Evolutionary conservation across 2,888 invertebrate genomes (phyloP).

Genomic region (Diplolepis rosae): DNA sequence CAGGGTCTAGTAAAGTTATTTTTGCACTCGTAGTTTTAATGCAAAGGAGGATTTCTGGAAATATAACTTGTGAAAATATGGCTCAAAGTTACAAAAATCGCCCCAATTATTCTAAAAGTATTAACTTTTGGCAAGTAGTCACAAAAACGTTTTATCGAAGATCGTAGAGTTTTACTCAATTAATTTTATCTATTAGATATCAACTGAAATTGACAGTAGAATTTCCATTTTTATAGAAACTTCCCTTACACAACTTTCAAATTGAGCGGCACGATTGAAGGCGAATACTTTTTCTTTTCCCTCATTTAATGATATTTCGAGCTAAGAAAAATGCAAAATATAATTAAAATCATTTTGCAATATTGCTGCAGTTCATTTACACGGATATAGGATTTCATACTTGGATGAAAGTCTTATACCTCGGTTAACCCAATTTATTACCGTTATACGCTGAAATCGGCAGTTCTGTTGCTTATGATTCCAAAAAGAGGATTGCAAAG

Average conservation of each 20-base stretch:
- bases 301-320: background rate
- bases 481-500: background rate
- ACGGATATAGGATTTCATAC: background rate
- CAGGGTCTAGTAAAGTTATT: no score
- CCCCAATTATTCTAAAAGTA: no score
- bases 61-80: no score
- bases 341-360: background rate
- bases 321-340: background rate
- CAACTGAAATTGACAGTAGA: background rate
- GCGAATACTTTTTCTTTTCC: background rate
- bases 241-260: background rate
- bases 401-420: slow-evolving; percentile 10
- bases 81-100: no score
- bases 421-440: slow-evolving; percentile 26
- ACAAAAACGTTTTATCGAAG: no score
- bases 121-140: no score
- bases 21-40: no score
- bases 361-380: background rate
- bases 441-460: slow-evolving; percentile 11
- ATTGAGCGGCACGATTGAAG: background rate
- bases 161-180: no score
- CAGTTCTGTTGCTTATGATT: slow-evolving; percentile 7
- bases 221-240: background rate
- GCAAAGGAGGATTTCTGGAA: no score
- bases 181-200: background rate